Evolutionary conservation across 2,797 vertebrate species (phyloP), one percentile per base, ranked within the genome.

Genomic region (Cryptoprocta ferox): DNA sequence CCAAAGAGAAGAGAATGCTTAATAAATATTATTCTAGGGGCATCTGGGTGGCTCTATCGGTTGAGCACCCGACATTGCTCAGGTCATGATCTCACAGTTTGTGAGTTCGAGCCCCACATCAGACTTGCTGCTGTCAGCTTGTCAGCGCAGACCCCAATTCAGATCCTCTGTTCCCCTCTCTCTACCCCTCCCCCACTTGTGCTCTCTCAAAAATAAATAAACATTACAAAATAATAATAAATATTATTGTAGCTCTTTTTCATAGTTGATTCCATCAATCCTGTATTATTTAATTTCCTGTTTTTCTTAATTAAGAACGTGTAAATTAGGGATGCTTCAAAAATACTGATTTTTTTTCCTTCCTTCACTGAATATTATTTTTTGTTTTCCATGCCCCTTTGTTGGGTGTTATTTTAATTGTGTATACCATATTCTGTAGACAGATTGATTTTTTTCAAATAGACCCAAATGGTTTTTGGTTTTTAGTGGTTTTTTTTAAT

Each of bases 261-360:
- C 21, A n/a, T 86, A 56, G 80, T 63, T 92, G 37, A 79, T 84
- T 78, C 92, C 39, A 79, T 53, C 13, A 45, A 79, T 63, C 35
- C 70, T 91, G 0, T 91, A 32, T 95, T 94, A 56, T 96, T 83
- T 94, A 88, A 81, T 70, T 94, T 93, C 73, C 65, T 89, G 8
- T 73, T 85, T 97, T 92, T 95, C 82, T 92, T 94, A 89, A 53
- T 84, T 73, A 85, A 86, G 53, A 92, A 87, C 30, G 14, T 83
- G 1, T 83, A 35, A 50, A 42, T 84, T 95, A 94, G 66, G 73
- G 56, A 89, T 86, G 75, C 92, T 75, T 39, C 59, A 66, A 91
- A 97, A 88, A 78, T 71, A 91, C 12, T 91, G 61, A 81, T 66
- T 85, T 95, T 71, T 94, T 94, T 19, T 83, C 30, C 87, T 88